These are phyloP conservation scores for Drosophila nikananu DNA, from an alignment of 1,140 invertebrate species.

Conservation along the genomic window DNA sequence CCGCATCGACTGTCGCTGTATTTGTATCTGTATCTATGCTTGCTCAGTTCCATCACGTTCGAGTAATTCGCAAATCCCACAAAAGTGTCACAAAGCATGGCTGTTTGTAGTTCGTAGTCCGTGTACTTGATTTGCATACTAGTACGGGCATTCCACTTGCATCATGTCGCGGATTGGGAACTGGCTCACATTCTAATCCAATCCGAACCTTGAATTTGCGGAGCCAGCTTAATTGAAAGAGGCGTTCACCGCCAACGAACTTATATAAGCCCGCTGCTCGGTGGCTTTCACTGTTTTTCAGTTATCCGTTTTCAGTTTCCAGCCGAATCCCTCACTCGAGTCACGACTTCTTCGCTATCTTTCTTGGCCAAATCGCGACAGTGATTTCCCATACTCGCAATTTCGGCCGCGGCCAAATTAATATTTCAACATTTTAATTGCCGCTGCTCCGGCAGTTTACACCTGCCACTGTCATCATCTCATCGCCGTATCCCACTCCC, in stretches of 20 bases:
- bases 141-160: slow-evolving; percentile 29
- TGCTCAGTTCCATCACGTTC: slow-evolving; percentile 56
- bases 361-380: slow-evolving; percentile 34
- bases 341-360: slow-evolving; percentile 53
- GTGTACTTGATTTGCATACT: slow-evolving; percentile 56
- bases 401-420: slow-evolving; percentile 41
- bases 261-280: slow-evolving; percentile 25
- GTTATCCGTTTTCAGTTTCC: slow-evolving; percentile 9
- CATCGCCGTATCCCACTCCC: slow-evolving; percentile 17
- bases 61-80: slow-evolving; percentile 45
- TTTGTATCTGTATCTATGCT: slow-evolving; percentile 39
- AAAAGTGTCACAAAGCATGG: slow-evolving; percentile 50
- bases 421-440: slow-evolving; percentile 66
- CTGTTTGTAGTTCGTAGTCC: slow-evolving; percentile 29
- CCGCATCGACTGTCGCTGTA: slow-evolving; percentile 9
- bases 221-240: slow-evolving; percentile 56
- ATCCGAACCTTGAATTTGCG: slow-evolving; percentile 47
- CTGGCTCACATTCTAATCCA: slow-evolving; percentile 58
- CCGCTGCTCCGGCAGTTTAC: slow-evolving; percentile 38
- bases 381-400: slow-evolving; percentile 45
- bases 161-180: slow-evolving; percentile 43
- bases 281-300: slow-evolving; percentile 27
- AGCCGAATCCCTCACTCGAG: slow-evolving; percentile 36
- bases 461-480: slow-evolving; percentile 53
- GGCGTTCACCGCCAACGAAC: slow-evolving; percentile 34